A percentile compares a stretch with the other conserved stretches of the same genome.
Evolutionary conservation across 2,797 vertebrate species (phyloP).

Genomic region (Fistularia tabacaria): DNA sequence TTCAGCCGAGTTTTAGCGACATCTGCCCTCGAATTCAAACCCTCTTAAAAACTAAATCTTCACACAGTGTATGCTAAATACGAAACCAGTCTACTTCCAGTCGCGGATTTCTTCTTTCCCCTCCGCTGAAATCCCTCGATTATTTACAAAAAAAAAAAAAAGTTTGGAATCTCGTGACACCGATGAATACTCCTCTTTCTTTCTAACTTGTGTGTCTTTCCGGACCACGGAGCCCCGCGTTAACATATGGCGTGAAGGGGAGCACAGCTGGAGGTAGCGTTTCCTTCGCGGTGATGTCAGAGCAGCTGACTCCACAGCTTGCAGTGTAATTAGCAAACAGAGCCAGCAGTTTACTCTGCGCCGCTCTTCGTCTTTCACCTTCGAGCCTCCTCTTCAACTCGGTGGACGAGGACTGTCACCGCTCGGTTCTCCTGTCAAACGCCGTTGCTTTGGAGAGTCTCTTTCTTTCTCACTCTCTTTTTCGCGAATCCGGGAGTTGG

Average conservation of each 20-base stretch:
- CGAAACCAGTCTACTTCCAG: too few species aligned
- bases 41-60: too few species aligned
- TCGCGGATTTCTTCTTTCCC: too few species aligned
- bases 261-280: slow-evolving; percentile 99
- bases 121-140: too few species aligned
- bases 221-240: slow-evolving; percentile 72
- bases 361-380: slow-evolving; percentile 56
- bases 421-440: slow-evolving; percentile 38
- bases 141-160: too few species aligned
- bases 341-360: slow-evolving; percentile 77
- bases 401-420: slow-evolving; percentile 47
- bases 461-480: background rate
- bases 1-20: too few species aligned
- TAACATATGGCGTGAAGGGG: slow-evolving; percentile 99
- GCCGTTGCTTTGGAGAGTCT: slow-evolving; percentile 26
- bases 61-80: too few species aligned
- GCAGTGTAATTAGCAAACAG: slow-evolving; percentile 92
- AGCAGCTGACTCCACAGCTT: slow-evolving; percentile 99
- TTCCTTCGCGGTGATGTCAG: slow-evolving; percentile 99
- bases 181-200: background rate
- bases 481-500: slow-evolving; percentile 44
- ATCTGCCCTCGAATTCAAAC: too few species aligned
- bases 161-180: too few species aligned
- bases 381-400: slow-evolving; percentile 43
- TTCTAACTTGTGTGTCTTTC: slow-evolving; percentile 70